Conservation (phyloP, 2,797 vertebrate species). For the Falco peregrinus region DNA sequence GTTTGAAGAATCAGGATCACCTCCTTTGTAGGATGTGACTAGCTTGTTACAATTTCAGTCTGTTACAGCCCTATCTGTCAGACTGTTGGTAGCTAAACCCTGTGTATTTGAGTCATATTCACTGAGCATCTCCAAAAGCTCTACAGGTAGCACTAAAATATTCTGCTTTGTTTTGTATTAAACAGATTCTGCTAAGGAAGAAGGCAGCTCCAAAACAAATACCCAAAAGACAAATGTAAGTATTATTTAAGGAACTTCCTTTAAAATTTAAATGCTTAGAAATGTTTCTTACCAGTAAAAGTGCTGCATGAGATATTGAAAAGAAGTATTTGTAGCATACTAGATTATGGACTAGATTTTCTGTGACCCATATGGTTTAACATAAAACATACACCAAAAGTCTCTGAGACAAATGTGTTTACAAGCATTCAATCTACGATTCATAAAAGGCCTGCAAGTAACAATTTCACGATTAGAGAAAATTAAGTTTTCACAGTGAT, state of each 20-base stretch:
- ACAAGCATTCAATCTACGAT: background rate
- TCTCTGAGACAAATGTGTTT: background rate
- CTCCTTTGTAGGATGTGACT: background rate
- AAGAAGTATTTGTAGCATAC: background rate
- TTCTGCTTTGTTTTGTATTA: background rate
- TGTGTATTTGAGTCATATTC: background rate
- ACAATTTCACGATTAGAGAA: background rate
- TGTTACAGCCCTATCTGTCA: background rate
- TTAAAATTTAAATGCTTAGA: background rate
- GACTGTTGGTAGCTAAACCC: background rate
- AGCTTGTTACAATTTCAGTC: background rate
- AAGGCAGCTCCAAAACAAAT: conserved; percentile 2
- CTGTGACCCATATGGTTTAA: background rate
- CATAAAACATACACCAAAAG: background rate
- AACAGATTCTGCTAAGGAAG: conserved; percentile 26
- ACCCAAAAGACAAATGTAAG: conserved; percentile 55
- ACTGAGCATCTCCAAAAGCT: background rate
- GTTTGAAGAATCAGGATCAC: background rate
- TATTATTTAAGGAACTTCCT: background rate
- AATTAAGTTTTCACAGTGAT: background rate
- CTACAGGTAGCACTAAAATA: background rate
- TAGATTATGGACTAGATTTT: background rate
- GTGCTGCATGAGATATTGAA: background rate
- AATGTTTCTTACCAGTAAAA: background rate
- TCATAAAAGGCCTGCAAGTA: background rate